Base-by-base conservation (phyloP, 2,113 vertebrate species). In the Pheucticus melanocephalus region DNA sequence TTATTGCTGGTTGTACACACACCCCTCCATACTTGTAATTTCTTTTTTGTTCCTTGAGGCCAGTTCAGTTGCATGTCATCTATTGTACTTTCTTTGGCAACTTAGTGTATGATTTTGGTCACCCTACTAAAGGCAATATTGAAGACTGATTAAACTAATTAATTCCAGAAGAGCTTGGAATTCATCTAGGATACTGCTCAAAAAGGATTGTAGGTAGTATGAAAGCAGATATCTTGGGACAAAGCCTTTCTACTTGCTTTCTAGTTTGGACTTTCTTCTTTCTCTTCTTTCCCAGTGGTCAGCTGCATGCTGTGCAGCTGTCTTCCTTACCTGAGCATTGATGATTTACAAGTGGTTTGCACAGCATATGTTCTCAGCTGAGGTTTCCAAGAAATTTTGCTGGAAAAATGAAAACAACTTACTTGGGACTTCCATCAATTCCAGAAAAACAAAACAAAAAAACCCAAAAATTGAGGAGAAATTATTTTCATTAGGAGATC, bases 11-110 rank as follows among this genome's bases (percentile, higher is more conserved):
- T 37, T 78, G 23, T 33, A 45, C 27, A 12, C 10, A 33, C 10
- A 28, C 1, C 4, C 2, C 6, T 47, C 14, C 6, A 53, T 30
- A 81, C 4, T 40, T 57, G 1, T 4, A 0, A 0, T n/a, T 33
- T 24, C 5, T 12, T 47, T 35, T 42, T 54, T 56, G 9, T 33
- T 5, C 10, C 50, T 30, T 20, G 20, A 48, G 13, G 5, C 1
- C 22, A 12, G 14, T 40, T 75, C 33, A 40, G 16, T 15, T 50
- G 1, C 24, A 27, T 33, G 4, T 15, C 42, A 28, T 35, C 24
- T 31, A 7, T 57, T 1, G 4, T 35, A 57, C 3, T 72, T 87
- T 18, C 42, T 44, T 77, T 70, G 9, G 3, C 27, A 53, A 1
- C 42, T 81, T 81, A 69, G 13, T 5, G 5, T 14, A 40, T 25